Base-by-base conservation (phyloP, 2,888 invertebrate genomes). In the Parthenolecanium corni region DNA sequence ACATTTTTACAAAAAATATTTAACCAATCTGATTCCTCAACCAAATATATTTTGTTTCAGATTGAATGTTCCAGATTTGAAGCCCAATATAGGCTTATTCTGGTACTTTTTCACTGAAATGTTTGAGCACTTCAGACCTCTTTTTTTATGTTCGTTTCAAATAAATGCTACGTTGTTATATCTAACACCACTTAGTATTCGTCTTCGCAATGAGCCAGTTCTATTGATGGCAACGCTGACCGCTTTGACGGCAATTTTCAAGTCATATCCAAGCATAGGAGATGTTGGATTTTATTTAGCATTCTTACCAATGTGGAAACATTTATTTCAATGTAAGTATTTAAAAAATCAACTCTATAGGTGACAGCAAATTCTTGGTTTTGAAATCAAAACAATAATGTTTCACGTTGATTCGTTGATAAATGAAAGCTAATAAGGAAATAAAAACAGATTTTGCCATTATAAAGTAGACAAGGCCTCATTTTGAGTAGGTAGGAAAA, bases 71-170 rank as follows among this genome's bases (percentile, higher is more conserved):
- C 89, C 91, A 1, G 97, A 98, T 74, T 77, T 97, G 67, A 88
- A 90, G 69, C 98, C 98, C 23, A 98, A 98, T 73, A 88, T 95
- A 69, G 98, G 98, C 0, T 77, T 98, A 1, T 98, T 96, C 75
- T 99, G 98, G 98, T 99, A 98, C 72, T 97, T 99, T 76, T 98
- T 99, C 74, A 96, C 95, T 0, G 97, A 98, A 79, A 95, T 97
- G 92, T 98, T 99, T 79, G 96, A 97, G 70, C 97, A 99, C 75
- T 99, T 98, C 72, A 83, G 94, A 54, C 80, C 86, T 66, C 82
- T 99, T 70, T 99, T 98, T 76, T 83, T 96, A 23, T 92, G 87
- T 72, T 90, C 95, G 67, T 97, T 98, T 74, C 97, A 97, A 80
- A 86, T 98, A 69, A 96, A 97, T 75, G 90, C 89, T 3, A 81